These are phyloP conservation scores for Poecilia picta DNA, from an alignment of 2,797 vertebrate genomes.

Conservation along the genomic window DNA sequence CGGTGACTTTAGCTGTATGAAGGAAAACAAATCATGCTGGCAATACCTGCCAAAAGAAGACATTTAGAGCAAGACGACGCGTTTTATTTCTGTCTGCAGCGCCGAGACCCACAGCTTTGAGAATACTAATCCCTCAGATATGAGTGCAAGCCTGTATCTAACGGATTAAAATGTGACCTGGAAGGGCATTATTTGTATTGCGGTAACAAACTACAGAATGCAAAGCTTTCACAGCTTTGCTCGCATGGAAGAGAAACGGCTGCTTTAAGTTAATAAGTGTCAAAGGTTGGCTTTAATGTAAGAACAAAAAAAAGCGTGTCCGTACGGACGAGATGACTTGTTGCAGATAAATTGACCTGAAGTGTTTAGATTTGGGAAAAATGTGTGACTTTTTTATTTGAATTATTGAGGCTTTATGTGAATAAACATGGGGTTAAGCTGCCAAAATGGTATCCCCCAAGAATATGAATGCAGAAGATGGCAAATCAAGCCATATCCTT, in stretches of 20 bases:
- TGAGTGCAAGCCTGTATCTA: constrained; percentile 5
- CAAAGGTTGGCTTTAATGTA: not conserved
- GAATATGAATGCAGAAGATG: not conserved
- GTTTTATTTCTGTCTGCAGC: constrained; percentile 2
- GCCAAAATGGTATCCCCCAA: not conserved
- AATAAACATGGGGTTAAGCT: not conserved
- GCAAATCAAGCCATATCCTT: not conserved
- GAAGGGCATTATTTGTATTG: constrained; percentile 9
- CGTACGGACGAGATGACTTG: not conserved
- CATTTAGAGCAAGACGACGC: constrained; percentile 1
- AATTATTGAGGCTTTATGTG: not conserved
- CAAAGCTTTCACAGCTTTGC: not conserved
- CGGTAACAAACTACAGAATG: not conserved
- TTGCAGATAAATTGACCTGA: not conserved
- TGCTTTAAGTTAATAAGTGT: constrained; percentile 3
- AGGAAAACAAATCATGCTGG: constrained; percentile 4
- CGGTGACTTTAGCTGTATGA: not conserved
- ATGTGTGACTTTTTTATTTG: not conserved
- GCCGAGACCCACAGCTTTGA: constrained; percentile 1
- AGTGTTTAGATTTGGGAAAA: not conserved
- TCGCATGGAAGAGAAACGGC: not conserved
- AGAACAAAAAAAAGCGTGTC: not conserved
- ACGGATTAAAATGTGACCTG: constrained; percentile 19
- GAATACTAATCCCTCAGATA: constrained; percentile 13
- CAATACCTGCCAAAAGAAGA: constrained; percentile 7